phyloP scores from a whole-genome alignment of 2,113 vertebrate species.

The Ictalurus punctatus region DNA sequence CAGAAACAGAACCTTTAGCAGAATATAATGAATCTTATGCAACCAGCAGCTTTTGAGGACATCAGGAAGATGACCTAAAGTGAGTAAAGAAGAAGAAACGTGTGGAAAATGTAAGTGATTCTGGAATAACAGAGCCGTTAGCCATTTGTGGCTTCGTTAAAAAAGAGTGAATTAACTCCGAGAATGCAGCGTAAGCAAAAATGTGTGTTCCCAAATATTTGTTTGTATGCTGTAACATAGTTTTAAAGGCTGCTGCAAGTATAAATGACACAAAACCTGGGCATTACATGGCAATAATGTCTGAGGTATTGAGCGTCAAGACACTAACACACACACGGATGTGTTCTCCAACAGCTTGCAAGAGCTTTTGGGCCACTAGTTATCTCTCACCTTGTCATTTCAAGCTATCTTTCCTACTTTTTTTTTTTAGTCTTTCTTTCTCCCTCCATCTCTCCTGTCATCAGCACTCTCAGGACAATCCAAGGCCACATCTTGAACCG shows the following conservation, averaged over 20 bases:
- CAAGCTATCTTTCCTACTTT: slow-evolving; percentile 56
- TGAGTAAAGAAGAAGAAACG: neutral
- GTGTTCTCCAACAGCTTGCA: neutral
- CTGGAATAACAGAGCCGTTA: neutral
- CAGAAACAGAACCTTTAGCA: neutral
- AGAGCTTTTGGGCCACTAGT: slow-evolving; percentile 70
- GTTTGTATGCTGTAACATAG: neutral
- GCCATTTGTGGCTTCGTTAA: neutral
- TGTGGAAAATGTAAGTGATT: neutral
- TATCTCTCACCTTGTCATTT: slow-evolving; percentile 74
- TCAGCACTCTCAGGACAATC: slow-evolving; percentile 61
- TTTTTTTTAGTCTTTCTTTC: slow-evolving; percentile 33
- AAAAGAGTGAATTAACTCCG: neutral
- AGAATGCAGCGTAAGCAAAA: neutral
- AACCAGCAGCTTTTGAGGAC: neutral
- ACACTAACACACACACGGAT: neutral
- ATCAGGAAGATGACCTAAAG: neutral
- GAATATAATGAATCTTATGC: neutral
- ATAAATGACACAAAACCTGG: neutral
- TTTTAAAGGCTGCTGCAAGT: neutral
- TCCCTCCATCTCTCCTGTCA: neutral
- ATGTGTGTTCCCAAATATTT: neutral
- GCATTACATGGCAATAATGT: neutral
- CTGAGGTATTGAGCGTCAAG: neutral
- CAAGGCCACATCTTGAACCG: slow-evolving; percentile 75